Conservation (phyloP, 1,140 invertebrate species). For the Ylistrum balloti region DNA sequence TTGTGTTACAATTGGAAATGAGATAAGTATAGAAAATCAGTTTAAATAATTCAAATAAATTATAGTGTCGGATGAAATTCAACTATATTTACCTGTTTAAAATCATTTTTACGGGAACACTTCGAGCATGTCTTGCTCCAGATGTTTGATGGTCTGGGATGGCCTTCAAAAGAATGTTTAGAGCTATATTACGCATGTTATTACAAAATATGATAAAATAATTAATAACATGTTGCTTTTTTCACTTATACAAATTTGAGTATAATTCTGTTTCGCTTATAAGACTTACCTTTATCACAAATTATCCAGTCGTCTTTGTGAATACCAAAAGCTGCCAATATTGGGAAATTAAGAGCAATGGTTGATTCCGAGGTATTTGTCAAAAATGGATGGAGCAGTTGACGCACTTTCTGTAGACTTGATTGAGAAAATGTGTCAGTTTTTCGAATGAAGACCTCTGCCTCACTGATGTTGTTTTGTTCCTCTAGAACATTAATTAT, state of each 20-base stretch:
- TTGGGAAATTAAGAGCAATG: conserved; percentile 41
- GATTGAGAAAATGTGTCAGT: not conserved
- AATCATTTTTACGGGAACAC: not conserved
- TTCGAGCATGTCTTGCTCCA: not conserved
- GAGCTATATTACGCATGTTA: no score
- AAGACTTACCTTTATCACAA: conserved; percentile 44
- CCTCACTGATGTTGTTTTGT: not conserved
- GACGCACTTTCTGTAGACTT: not conserved
- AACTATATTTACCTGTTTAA: no score
- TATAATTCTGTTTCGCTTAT: no score
- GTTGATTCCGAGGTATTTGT: not conserved
- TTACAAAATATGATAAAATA: no score
- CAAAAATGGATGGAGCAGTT: not conserved
- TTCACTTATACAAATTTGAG: no score
- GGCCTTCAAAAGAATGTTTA: not conserved
- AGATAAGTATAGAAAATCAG: no score
- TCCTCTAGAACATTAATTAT: not conserved
- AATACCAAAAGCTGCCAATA: conserved; percentile 24
- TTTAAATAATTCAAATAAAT: no score
- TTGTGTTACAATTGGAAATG: not conserved
- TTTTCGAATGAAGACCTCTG: not conserved
- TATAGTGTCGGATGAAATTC: no score
- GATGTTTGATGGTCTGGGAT: not conserved
- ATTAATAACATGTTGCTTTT: no score
- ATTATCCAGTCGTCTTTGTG: conserved; percentile 43